Evolutionary conservation across 2,888 invertebrate genomes (phyloP), one percentile per base, ranked within the genome.

Genomic region (Agrochola lychnidis): DNA sequence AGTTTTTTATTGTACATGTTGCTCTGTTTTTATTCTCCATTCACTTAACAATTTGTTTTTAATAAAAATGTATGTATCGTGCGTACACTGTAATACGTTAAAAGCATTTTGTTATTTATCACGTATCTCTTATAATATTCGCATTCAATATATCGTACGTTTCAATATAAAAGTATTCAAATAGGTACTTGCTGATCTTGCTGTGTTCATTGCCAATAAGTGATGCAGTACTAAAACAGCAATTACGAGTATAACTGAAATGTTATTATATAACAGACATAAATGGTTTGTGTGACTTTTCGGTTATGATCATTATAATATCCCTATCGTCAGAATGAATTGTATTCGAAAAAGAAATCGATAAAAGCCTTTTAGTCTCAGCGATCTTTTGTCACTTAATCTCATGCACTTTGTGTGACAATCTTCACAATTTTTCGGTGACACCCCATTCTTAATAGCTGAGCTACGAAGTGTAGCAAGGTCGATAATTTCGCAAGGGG

Each of bases 21-120:
- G 25, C 30, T 45, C 10, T 48, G 53, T 63, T 57, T 56, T 76
- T 56, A 71, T 57, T 53, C 22, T 48, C 45, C n/a, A 30, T 19
- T 57, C 67, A 22, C 69, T 67, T 70, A 56, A 57, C 59, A 68
- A 83, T 78, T 70, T 73, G 63, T 83, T 82, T 81, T 59, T 30
- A 64, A 64, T 63, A 79, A 70, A 83, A 83, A 63, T 61, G 22
- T 78, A 30, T 42, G n/a, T 57, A 30, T 61, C 57, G 19, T 22
- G 36, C 59, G 63, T 25, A 56, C 1, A 40, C 63, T 22, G 63
- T 71, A 73, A 76, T 64, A 73, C 76, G 70, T 73, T 83, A 84
- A 84, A 84, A 83, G 72, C 85, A 30, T 83, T 79, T 71, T 74
- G 81, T 76, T 84, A 73, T 71, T 76, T 76, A 73, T 73, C 76